Evolutionary conservation across 64 coral and sea anemone genomes (phyloP), one percentile per base, ranked within the genome.

Genomic region (Dendronephthya gigantea): DNA sequence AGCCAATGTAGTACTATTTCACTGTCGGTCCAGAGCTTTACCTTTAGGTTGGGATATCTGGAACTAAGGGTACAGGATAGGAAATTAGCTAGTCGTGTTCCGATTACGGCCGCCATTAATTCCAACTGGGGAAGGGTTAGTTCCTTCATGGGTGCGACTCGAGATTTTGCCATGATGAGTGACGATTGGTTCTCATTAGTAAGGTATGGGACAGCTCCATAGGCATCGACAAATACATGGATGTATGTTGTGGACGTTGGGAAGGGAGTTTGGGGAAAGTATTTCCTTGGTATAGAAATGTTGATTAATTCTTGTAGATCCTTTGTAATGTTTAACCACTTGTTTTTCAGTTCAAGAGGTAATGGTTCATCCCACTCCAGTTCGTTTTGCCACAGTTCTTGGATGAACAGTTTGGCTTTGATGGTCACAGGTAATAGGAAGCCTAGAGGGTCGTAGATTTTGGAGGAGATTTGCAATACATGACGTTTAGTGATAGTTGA

Each of bases 311-410:
- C n/a, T n/a, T n/a, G n/a, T n/a, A n/a, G n/a, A n/a, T n/a, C n/a
- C n/a, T n/a, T n/a, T n/a, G n/a, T n/a, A n/a, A n/a, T n/a, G n/a
- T n/a, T n/a, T n/a, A n/a, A n/a, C n/a, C n/a, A n/a, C n/a, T n/a
- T n/a, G n/a, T n/a, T 50, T 25, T 19, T 50, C 40, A 84, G 52
- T 51, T 90, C 88, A 70, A 31, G 22, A 32, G 82, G 48, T 22
- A 76, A 58, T 34, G 52, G 88, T 83, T 90, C 88, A 33, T 90
- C 88, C n/a, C n/a, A n/a, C n/a, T n/a, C n/a, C 31, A 90, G 55
- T 32, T 90, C 15, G 38, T 34, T 43, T 39, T 90, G 51, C 88
- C 82, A 84, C 82, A 90, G 23, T 69, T 90, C 88, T 85, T 90
- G 88, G 28, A 90, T 90, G 22, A 90, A 65, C 0, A 85, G 40